Evolutionary conservation across 2,797 vertebrate species (phyloP), one percentile per base, ranked within the genome.

Genomic region (Myotis myotis): DNA sequence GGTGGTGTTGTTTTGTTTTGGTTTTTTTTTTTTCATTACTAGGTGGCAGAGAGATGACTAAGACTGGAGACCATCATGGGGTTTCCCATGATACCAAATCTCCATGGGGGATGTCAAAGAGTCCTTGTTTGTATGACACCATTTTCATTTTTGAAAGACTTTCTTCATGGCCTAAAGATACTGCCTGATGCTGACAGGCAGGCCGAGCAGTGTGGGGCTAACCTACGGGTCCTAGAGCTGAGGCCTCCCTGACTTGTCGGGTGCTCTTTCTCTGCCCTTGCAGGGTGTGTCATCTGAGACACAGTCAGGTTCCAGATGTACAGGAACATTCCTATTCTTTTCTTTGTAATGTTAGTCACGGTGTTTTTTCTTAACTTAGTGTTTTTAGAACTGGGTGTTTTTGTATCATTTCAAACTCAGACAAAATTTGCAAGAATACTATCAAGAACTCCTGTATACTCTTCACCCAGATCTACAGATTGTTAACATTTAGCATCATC

Each of bases 391-490:
- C 15, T 25, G 11, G 62, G 57, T 64, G 33, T 49, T 91, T 95
- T 91, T 70, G 5, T 75, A 60, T 41, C 36, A 94, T 28, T 68
- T 95, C 87, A 74, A 94, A 97, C 72, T 94, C 41, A 72, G 71
- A 70, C 33, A 94, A 57, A 94, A 76, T 81, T 62, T 92, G 20
- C 20, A 55, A 71, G 38, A 72, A 30, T 79, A 55, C 1, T n/a
- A 9, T n/a, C 23, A 41, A 53, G 20, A 66, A 82, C 25, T 68
- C 19, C 23, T 22, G 11, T 36, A n/a, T 84, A 71, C 36, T 49
- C 23, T 93, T 64, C 8, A 66, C 20, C n/a, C 33, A 71, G 44
- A 72, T 64, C 53, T 89, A 33, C 28, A 87, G 25, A 80, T 19
- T 7, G 3, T 33, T 75, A 82, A 49, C 30, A 60, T 81, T 74